Base-by-base conservation (phyloP, 2,113 vertebrate species). In the Esox niger region DNA sequence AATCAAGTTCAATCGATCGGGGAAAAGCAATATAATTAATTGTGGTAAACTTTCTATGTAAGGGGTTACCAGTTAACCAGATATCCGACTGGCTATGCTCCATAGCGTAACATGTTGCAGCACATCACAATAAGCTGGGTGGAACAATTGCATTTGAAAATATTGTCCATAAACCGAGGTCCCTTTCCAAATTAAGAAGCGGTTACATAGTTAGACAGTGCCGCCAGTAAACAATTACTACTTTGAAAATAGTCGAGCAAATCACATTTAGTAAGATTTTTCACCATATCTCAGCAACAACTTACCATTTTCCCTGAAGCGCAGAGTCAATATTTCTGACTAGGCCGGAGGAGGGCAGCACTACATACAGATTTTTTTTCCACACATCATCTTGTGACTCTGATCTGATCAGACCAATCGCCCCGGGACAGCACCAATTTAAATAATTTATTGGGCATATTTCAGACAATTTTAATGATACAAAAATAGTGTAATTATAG, bases 271-370 rank as follows among this genome's bases (percentile, higher is more conserved):
- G 17, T 9, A 7, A 20, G 57, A 11, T 29, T 27, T 68, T 57
- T 67, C 21, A 3, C 6, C 55, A 0, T 43, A 49, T 5, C 32
- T 46, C 2, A 5, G 13, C 0, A 74, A 11, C 11, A 43, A 87
- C 90, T 90, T 32, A 92, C 91, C 91, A 92, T 92, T 69, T 76
- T 79, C 61, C 38, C 56, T 23, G 73, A 25, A 82, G 65, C 77
- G 74, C 58, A 68, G 83, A 82, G 80, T 82, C 80, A 32, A 49
- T 55, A 69, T 10, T 5, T 62, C 31, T 46, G 66, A 63, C 69
- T 27, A 67, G 79, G 74, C 79, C 79, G 79, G 71, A 73, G 68
- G 86, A 76, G 38, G 78, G 72, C 73, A 78, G 64, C 17, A 17
- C 13, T n/a, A n/a, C 13, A 15, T 58, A 72, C 49, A 29, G 66